These are phyloP conservation scores for Andrena dorsata DNA, from an alignment of 2,888 invertebrate species.

Conservation along the genomic window DNA sequence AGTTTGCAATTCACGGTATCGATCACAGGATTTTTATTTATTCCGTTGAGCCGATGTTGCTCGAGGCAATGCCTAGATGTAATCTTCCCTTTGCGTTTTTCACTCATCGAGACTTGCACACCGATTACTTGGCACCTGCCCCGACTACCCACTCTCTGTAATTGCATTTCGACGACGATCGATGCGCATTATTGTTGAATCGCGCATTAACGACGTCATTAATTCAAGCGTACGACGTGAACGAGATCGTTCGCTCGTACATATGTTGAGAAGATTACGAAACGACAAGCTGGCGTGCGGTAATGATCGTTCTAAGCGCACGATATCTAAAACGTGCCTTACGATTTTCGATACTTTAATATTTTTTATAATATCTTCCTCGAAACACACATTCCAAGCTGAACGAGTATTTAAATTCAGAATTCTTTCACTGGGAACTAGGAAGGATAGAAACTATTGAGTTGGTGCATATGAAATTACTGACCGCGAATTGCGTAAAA, in stretches of 20 bases:
- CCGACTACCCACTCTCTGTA: conserved; percentile 39
- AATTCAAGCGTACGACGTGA: conserved; percentile 55
- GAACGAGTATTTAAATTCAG: not conserved
- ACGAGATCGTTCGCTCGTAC: conserved; percentile 43
- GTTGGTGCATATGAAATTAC: too few species aligned
- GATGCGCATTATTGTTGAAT: conserved; percentile 64
- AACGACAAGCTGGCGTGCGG: conserved; percentile 25
- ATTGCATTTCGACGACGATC: conserved; percentile 57
- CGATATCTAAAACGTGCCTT: not conserved
- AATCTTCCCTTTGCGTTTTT: conserved; percentile 37
- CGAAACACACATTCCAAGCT: not conserved
- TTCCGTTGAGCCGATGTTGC: not conserved
- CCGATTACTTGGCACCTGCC: conserved; percentile 46
- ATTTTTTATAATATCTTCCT: not conserved
- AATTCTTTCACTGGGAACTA: not conserved
- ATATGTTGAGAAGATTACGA: conserved; percentile 52
- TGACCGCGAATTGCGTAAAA: too few species aligned
- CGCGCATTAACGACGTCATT: conserved; percentile 64
- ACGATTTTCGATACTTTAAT: not conserved
- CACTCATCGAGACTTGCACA: conserved; percentile 25
- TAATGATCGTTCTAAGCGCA: conserved; percentile 39
- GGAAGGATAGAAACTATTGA: not conserved
- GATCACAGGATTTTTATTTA: conserved; percentile 26
- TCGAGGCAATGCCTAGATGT: conserved; percentile 10
- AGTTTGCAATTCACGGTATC: conserved; percentile 8